Conservation (phyloP, 2,888 invertebrate species). For the Strigamia maritima region DNA sequence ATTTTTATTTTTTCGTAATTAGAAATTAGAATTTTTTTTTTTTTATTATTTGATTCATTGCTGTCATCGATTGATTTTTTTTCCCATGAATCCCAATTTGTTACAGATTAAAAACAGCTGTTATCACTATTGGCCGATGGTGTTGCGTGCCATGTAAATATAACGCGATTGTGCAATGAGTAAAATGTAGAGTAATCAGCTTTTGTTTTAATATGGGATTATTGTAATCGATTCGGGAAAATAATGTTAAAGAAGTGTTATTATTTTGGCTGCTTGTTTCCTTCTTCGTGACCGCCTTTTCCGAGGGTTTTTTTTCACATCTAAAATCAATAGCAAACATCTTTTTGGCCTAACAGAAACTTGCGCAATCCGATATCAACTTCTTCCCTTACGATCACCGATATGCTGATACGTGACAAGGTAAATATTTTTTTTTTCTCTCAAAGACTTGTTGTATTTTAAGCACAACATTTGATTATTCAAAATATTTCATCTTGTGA, state of each 20-base stretch:
- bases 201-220: not conserved
- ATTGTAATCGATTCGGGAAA: not conserved
- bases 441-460: no score
- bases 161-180: not conserved
- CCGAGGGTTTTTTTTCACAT: no score
- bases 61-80: not conserved
- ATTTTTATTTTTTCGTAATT: no score
- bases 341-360: not conserved
- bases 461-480: no score
- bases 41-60: not conserved
- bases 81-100: not conserved
- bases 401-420: not conserved
- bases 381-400: not conserved
- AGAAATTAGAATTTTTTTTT: no score
- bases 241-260: not conserved
- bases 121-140: not conserved
- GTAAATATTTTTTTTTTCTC: no score
- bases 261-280: not conserved
- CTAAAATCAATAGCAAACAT: slow-evolving; percentile 17
- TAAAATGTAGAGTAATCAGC: no score
- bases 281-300: not conserved
- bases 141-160: not conserved
- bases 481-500: no score
- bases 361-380: not conserved
- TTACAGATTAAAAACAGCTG: not conserved